Percentiles rank a stretch among this genome's conserved stretches.
phyloP scores from a whole-genome alignment of 2,797 vertebrate species.

The Miichthys miiuy region DNA sequence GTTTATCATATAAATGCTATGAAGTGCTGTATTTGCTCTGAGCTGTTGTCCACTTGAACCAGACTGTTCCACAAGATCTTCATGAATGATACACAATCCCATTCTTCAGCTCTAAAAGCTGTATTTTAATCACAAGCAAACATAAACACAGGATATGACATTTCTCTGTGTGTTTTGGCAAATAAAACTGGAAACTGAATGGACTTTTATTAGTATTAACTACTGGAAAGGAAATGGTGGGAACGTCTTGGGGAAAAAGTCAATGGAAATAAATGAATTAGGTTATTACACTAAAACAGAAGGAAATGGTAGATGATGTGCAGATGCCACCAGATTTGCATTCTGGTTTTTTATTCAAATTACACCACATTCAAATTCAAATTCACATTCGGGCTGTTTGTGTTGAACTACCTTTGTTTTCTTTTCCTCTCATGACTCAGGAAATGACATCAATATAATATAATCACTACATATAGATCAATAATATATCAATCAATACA shows the following conservation, averaged over 20 bases:
- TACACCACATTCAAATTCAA: conserved; percentile 27
- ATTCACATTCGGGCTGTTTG: conserved; percentile 34
- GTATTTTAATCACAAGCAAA: not conserved
- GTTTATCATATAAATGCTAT: not conserved
- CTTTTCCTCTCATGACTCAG: not conserved
- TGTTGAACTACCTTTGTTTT: not conserved
- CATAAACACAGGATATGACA: not conserved
- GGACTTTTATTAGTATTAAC: not conserved
- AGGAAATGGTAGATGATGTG: not conserved
- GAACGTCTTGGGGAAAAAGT: not conserved
- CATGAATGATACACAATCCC: not conserved
- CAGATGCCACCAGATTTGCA: conserved; percentile 3
- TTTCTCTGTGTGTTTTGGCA: not conserved
- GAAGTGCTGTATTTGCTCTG: conserved; percentile 38
- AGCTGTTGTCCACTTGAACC: conserved; percentile 13
- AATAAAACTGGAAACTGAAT: not conserved
- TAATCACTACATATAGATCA: too few relatives aligned
- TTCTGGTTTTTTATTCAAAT: conserved; percentile 19
- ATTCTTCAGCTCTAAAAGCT: not conserved
- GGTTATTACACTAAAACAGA: not conserved
- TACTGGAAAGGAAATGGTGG: not conserved
- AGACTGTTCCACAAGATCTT: not conserved
- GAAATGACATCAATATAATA: not conserved
- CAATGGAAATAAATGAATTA: not conserved
- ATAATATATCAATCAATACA: too few relatives aligned